Evolutionary conservation across 2,888 invertebrate genomes (phyloP).

Genomic region (Parochlus steinenii): DNA sequence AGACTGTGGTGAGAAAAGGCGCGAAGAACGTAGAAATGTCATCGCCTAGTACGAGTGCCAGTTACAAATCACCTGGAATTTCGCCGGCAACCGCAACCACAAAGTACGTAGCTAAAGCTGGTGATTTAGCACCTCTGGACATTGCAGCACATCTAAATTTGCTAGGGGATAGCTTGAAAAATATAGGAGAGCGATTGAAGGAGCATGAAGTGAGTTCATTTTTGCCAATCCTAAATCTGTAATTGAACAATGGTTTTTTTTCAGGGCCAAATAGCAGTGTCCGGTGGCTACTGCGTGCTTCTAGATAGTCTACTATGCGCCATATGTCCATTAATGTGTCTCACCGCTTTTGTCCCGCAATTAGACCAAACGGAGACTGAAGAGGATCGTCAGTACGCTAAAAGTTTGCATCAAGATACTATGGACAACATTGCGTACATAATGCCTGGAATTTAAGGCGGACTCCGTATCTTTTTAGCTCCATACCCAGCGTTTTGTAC

Average conservation of each 20-base stretch:
- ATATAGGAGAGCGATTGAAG: constrained; percentile 82
- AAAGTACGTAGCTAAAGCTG: not conserved
- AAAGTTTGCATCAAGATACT: constrained; percentile 41
- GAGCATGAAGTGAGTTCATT: constrained; percentile 58
- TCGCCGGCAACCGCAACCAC: not conserved
- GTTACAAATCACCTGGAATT: not conserved
- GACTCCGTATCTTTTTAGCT: too few relatives aligned
- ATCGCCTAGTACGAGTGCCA: not conserved
- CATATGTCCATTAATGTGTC: constrained; percentile 70
- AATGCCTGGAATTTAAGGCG: constrained; percentile 58
- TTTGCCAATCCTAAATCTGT: not conserved
- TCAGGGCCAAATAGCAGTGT: constrained; percentile 86
- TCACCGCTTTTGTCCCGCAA: constrained; percentile 69
- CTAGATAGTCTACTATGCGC: constrained; percentile 86
- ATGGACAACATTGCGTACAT: constrained; percentile 91
- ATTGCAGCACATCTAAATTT: constrained; percentile 84
- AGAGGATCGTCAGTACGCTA: constrained; percentile 27
- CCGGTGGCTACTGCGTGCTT: constrained; percentile 82
- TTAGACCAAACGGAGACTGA: constrained; percentile 31
- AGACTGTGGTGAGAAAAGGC: too few relatives aligned
- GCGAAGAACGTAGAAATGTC: not conserved
- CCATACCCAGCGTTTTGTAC: too few relatives aligned
- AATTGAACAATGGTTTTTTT: constrained; percentile 17
- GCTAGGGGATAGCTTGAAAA: constrained; percentile 81
- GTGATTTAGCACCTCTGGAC: constrained; percentile 65